Percentiles rank a stretch among this genome's conserved stretches.
Conservation (phyloP, 2,113 vertebrate genomes). For the Silurus meridionalis region DNA sequence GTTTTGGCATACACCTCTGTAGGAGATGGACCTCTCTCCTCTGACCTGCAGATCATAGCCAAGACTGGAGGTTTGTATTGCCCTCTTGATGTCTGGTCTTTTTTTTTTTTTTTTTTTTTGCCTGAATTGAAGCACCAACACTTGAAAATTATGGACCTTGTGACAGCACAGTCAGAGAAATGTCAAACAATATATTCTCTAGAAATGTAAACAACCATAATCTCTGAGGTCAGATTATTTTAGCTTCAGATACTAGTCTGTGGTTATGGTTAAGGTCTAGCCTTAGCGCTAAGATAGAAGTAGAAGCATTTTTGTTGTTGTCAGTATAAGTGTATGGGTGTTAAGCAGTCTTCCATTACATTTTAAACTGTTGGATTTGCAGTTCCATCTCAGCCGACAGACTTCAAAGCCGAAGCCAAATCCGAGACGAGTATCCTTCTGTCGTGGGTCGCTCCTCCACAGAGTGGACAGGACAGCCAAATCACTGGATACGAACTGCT, state of each 20-base stretch:
- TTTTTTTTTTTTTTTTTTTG: background rate
- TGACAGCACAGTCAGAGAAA: background rate
- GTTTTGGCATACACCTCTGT: slow-evolving; percentile 97
- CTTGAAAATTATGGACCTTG: slow-evolving; percentile 8
- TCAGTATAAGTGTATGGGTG: background rate
- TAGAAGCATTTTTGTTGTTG: too few relatives aligned
- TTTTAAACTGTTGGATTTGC: background rate
- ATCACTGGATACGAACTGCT: slow-evolving; percentile 92
- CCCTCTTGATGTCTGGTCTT: background rate
- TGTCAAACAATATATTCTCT: slow-evolving; percentile 24
- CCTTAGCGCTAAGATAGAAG: too few relatives aligned
- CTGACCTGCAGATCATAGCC: slow-evolving; percentile 96
- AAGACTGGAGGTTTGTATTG: slow-evolving; percentile 90
- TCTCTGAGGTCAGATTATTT: slow-evolving; percentile 39
- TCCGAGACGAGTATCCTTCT: slow-evolving; percentile 96
- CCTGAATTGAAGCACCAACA: background rate
- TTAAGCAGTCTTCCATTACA: background rate
- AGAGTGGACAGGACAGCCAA: slow-evolving; percentile 85
- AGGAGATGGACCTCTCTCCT: slow-evolving; percentile 93
- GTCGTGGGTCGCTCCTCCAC: slow-evolving; percentile 89
- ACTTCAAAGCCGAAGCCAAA: slow-evolving; percentile 96
- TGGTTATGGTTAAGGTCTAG: background rate
- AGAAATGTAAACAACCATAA: slow-evolving; percentile 46
- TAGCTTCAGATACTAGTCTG: background rate
- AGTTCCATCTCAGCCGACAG: slow-evolving; percentile 94